A percentile compares a stretch with the other conserved stretches of the same genome.
Conservation (phyloP, 2,888 invertebrate species). For the Petrophora chlorosata region DNA sequence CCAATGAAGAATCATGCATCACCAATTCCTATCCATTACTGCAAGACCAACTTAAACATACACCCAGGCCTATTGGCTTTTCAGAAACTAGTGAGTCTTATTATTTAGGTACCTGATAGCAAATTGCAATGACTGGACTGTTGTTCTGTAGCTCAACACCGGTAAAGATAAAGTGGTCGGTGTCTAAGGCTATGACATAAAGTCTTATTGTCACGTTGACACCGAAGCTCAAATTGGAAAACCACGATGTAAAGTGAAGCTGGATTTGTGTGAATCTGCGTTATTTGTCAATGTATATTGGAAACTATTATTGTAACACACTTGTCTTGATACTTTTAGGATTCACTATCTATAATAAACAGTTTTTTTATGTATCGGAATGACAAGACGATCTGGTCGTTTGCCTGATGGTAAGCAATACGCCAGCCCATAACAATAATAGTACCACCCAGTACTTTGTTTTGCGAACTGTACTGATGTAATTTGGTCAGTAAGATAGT, state of each 20-base stretch:
- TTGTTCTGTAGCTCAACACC: conserved; percentile 2
- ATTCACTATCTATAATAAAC: too few relatives aligned
- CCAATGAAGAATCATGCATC: conserved; percentile 24
- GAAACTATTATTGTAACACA: too few relatives aligned
- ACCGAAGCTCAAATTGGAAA: conserved; percentile 40
- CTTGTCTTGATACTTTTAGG: too few relatives aligned
- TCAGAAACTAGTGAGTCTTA: not conserved
- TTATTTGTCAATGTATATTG: conserved; percentile 12
- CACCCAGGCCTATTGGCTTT: not conserved
- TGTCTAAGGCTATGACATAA: conserved; percentile 19
- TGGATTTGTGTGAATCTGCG: conserved; percentile 10
- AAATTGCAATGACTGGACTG: not conserved
- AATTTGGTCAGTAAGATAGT: too few relatives aligned
- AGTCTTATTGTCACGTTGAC: conserved; percentile 43
- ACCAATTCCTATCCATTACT: conserved; percentile 19
- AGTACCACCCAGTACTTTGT: too few relatives aligned
- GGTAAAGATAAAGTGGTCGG: not conserved
- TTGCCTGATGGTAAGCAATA: too few relatives aligned
- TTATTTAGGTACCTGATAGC: not conserved
- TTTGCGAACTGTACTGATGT: too few relatives aligned
- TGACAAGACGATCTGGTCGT: too few relatives aligned
- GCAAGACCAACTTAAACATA: conserved; percentile 3
- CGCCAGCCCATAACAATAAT: too few relatives aligned
- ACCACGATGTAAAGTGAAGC: conserved; percentile 32
- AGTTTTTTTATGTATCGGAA: too few relatives aligned